These are phyloP conservation scores for Hemicordylus capensis DNA, from an alignment of 2,113 vertebrate species.

Conservation along the genomic window DNA sequence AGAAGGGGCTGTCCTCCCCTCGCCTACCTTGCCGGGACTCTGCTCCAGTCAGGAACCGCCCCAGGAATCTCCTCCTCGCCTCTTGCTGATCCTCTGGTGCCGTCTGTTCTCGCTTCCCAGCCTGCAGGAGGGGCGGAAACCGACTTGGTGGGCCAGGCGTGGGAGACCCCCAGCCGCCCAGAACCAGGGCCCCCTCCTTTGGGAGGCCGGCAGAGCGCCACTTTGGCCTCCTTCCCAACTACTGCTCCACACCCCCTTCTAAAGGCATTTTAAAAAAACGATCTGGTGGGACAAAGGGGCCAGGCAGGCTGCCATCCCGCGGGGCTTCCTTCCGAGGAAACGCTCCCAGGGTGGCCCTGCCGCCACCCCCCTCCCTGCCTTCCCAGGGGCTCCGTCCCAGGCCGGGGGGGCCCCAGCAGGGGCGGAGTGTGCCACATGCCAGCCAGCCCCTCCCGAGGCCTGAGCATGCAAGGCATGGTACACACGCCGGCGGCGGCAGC, in stretches of 20 bases:
- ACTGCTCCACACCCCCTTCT: no score
- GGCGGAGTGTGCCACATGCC: background rate
- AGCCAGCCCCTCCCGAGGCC: background rate
- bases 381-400: background rate
- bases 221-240: no score
- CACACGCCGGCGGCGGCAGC: constrained; percentile 6
- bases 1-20: rapidly evolving
- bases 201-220: no score
- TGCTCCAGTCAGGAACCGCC: constrained; percentile 25
- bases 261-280: no score
- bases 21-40: constrained; percentile 27
- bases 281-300: no score
- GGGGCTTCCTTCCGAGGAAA: background rate
- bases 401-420: background rate
- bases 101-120: background rate
- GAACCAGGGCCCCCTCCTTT: no score
- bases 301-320: no score
- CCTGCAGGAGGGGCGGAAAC: constrained; percentile 12
- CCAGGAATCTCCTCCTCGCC: constrained; percentile 36
- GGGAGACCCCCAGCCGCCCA: no score
- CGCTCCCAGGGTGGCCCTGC: no score
- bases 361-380: background rate
- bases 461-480: constrained; percentile 10
- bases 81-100: background rate
- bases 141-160: background rate